These are phyloP conservation scores for Cyrtonyx montezumae DNA, from an alignment of 2,113 vertebrate species.

Conservation along the genomic window DNA sequence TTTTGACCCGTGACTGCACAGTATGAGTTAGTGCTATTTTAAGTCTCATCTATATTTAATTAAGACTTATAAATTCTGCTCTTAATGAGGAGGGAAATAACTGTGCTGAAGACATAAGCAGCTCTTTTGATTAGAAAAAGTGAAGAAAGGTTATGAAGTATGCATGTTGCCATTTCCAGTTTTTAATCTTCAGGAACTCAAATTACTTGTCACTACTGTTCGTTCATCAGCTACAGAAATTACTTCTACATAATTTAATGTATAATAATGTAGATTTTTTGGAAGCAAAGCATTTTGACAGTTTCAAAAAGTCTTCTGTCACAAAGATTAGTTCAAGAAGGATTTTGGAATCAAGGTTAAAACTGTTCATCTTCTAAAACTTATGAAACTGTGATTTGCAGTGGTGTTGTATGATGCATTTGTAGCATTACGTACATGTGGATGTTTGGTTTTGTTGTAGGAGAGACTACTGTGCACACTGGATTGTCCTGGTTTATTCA, in stretches of 20 bases:
- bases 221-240: constrained; percentile 27
- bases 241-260: neutral
- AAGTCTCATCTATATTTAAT: constrained; percentile 42
- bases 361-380: neutral
- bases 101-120: neutral
- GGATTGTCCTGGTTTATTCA: constrained; percentile 63
- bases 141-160: constrained; percentile 33
- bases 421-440: neutral
- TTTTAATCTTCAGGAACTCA: constrained; percentile 19
- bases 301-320: neutral
- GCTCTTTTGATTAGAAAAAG: constrained; percentile 24
- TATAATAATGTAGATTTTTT: neutral
- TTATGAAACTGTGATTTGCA: neutral
- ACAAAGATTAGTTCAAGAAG: neutral
- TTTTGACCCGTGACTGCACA: neutral
- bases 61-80: constrained; percentile 23
- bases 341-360: neutral
- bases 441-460: constrained; percentile 40
- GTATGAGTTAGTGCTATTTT: constrained; percentile 27
- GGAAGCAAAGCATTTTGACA: neutral
- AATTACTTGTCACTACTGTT: neutral
- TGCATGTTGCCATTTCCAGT: neutral
- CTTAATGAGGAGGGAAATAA: neutral
- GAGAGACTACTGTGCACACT: constrained; percentile 25
- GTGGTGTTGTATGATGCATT: neutral